Evolutionary conservation across 2,797 vertebrate genomes (phyloP).

Genomic region (Chaetophractus vellerosus): DNA sequence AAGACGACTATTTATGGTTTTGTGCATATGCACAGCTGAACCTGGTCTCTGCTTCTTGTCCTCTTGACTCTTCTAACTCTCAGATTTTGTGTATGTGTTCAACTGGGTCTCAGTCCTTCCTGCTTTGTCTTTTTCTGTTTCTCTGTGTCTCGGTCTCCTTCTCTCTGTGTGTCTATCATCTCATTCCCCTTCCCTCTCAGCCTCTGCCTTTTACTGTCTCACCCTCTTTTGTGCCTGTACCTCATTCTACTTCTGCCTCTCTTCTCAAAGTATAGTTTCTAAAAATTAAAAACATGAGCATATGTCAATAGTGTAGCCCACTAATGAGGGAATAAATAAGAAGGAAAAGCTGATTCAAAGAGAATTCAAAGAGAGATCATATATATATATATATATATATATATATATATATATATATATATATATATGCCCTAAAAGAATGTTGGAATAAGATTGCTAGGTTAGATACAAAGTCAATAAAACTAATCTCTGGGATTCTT

Average conservation of each 20-base stretch:
- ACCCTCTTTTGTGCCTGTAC: neutral
- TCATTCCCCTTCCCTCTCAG: neutral
- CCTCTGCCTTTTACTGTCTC: neutral
- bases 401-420: neutral
- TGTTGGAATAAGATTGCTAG: too few relatives aligned
- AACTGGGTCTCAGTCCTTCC: neutral
- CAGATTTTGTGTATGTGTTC: neutral
- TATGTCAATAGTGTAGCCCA: neutral
- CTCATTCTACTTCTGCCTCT: neutral
- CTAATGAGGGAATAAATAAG: neutral
- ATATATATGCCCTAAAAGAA: too few relatives aligned
- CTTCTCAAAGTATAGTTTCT: neutral
- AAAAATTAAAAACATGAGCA: neutral
- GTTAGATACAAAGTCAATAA: too few relatives aligned
- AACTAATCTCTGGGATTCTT: neutral
- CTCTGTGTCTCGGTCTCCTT: neutral
- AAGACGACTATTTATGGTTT: too few relatives aligned
- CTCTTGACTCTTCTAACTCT: neutral
- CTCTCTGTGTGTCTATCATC: neutral
- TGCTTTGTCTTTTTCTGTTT: neutral
- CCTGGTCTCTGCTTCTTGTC: neutral
- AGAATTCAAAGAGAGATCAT: neutral
- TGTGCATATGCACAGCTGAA: too few relatives aligned
- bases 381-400: neutral
- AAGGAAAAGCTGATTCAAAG: neutral